Base-by-base conservation (phyloP, 2,888 invertebrate species). In the Cepaea hortensis region DNA sequence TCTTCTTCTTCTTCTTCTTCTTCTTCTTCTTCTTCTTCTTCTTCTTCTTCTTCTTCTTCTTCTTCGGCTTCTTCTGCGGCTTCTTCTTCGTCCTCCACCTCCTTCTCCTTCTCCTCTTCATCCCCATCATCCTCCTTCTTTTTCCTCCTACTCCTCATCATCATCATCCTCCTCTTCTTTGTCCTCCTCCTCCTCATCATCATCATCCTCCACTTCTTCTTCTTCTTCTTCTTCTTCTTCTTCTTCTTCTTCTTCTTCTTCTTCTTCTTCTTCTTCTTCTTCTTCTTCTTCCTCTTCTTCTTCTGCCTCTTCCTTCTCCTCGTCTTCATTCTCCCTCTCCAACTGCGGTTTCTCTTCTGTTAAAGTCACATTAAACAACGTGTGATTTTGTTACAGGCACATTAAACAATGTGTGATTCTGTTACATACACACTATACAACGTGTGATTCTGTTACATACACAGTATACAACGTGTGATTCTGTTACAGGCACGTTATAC, bases 351-450 rank as follows among this genome's bases (percentile, higher is more conserved):
- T 65, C 35, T 20, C 68, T 65, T 35, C 18, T 46, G 23, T 35
- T 46, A 65, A 65, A 65, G 5, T 55, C 70, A 73, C 73, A 23
- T 61, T 73, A 75, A 35, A 75, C 84, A 62, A 1, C 73, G 35
- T 84, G 50, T 75, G 4, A 23, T 15, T 80, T 55, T 85, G 55
- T 85, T 50, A 72, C 80, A 72, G 35, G 35, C 70, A 73, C 73
- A 23, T 61, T 73, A 75, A 35, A 75, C 84, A 62, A 1, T 61
- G 35, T 84, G 50, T 75, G 4, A 23, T 15, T 80, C 72, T 85
- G 55, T 85, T 50, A 72, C 80, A 72, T 0, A 1, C 70, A 73
- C 73, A 23, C 13, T 73, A 75, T 35, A 75, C 84, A 62, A 1
- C 73, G 35, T 84, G 50, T 75, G 4, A 23, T 15, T 80, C 72